Percentiles rank a stretch among this genome's conserved stretches.
These are phyloP conservation scores for Stegostoma tigrinum DNA, from an alignment of 2,113 vertebrate species.

Conservation along the genomic window DNA sequence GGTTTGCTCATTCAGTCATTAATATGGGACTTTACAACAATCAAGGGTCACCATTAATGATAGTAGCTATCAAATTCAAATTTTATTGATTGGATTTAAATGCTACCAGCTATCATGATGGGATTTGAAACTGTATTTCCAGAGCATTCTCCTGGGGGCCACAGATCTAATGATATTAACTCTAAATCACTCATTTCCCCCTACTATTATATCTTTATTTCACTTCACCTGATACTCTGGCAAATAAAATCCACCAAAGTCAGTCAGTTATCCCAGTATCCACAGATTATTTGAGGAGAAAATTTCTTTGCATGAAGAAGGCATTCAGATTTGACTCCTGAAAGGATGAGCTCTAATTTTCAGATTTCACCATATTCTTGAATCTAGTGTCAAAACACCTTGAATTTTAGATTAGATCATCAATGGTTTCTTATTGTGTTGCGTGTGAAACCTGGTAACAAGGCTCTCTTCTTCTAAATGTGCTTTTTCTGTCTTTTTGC, in stretches of 20 bases:
- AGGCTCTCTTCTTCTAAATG: neutral
- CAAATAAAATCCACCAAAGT: neutral
- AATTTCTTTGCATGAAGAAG: neutral
- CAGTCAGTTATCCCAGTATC: neutral
- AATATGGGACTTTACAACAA: no score
- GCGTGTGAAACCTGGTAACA: neutral
- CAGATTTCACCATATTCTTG: neutral
- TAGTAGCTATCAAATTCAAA: no score
- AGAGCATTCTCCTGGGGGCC: no score
- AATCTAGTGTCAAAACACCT: neutral
- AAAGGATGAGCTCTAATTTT: neutral
- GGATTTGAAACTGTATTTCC: no score
- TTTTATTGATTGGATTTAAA: no score
- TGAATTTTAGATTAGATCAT: neutral
- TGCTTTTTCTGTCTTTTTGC: neutral
- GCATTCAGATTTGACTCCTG: neutral
- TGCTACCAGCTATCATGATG: no score
- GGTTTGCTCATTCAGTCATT: no score
- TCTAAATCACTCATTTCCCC: neutral
- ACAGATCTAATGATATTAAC: no score
- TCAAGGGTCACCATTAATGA: no score
- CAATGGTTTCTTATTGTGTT: neutral
- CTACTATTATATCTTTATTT: neutral
- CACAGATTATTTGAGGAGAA: neutral
- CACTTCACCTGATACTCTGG: neutral